Conservation (phyloP, 2,113 vertebrate species). For the Mesoclemmys tuberculata region DNA sequence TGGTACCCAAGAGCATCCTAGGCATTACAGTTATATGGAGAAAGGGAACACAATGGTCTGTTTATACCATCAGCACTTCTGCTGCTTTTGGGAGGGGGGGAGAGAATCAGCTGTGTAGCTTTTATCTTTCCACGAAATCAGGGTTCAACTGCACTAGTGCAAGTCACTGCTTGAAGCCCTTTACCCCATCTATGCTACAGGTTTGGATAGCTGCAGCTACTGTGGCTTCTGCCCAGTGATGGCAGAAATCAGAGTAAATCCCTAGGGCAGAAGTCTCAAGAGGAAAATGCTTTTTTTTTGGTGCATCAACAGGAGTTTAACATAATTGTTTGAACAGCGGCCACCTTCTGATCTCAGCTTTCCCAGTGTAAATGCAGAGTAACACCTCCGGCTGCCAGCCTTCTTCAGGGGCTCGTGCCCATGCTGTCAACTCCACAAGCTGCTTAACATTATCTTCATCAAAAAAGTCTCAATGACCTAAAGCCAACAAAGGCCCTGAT, state of each 20-base stretch:
- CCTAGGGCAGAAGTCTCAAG: not conserved
- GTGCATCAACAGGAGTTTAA: not conserved
- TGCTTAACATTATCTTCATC: not conserved
- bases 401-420: accelerated
- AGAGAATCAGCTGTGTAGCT: not conserved
- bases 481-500: conserved; percentile 7
- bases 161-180: not conserved
- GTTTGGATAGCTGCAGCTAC: not conserved
- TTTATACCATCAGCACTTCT: not conserved
- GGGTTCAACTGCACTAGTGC: not conserved
- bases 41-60: not conserved
- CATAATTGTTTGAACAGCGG: not conserved
- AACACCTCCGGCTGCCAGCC: not conserved
- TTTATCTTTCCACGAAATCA: not conserved
- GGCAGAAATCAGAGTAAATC: not conserved
- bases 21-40: not conserved
- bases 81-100: not conserved
- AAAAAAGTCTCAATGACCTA: not conserved
- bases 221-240: not conserved
- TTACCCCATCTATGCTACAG: not conserved
- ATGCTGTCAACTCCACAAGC: not conserved
- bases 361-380: not conserved
- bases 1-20: not conserved
- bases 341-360: not conserved
- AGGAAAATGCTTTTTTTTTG: not conserved